These are phyloP conservation scores for Rhagologus leucostigma DNA, from an alignment of 2,113 vertebrate species.

Conservation along the genomic window DNA sequence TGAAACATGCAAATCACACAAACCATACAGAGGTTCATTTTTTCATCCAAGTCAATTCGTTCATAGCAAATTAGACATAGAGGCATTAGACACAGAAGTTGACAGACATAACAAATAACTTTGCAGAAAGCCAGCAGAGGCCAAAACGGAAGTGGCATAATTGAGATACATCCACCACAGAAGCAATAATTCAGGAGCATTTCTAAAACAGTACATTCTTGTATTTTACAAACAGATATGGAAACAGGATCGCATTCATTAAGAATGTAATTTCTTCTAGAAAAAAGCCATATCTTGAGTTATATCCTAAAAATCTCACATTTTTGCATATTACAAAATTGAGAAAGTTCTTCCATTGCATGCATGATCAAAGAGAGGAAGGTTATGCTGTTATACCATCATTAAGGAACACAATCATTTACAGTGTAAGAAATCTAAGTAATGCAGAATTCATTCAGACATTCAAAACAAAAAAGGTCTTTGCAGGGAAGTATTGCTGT, in stretches of 20 bases:
- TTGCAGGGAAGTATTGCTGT: background rate
- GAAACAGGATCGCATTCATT: background rate
- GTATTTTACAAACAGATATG: background rate
- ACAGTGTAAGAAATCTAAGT: background rate
- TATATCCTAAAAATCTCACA: background rate
- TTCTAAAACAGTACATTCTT: background rate
- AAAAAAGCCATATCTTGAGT: background rate
- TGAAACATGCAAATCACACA: background rate
- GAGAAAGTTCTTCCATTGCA: background rate
- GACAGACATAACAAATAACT: background rate
- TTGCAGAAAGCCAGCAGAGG: background rate
- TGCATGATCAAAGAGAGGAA: background rate
- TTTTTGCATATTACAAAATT: background rate
- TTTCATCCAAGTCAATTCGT: background rate
- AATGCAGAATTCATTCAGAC: background rate
- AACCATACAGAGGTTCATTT: background rate
- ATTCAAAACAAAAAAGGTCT: background rate
- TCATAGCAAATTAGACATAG: background rate
- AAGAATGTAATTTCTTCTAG: background rate
- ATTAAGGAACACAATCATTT: background rate
- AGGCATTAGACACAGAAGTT: background rate
- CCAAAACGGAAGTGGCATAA: background rate
- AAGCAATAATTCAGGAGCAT: background rate
- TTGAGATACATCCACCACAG: background rate
- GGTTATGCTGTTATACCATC: background rate